These are phyloP conservation scores for Hypanus sabinus DNA, from an alignment of 2,113 vertebrate genomes.

Conservation along the genomic window DNA sequence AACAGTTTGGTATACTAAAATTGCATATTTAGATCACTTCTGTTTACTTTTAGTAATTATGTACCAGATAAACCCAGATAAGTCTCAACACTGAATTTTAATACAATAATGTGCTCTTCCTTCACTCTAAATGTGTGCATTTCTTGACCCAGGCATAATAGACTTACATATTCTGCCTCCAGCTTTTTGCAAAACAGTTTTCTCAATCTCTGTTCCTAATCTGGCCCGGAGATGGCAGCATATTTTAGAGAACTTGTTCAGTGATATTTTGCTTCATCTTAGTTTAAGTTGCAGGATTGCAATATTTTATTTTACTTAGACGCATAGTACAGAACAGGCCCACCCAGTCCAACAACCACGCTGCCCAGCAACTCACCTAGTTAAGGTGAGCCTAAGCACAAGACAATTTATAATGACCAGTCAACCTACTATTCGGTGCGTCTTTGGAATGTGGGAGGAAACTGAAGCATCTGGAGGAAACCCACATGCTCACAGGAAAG, in stretches of 20 bases:
- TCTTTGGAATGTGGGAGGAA: too few species aligned
- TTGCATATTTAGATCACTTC: background rate
- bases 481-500: too few species aligned
- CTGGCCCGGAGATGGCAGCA: constrained; percentile 22
- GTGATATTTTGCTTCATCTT: background rate
- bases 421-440: too few species aligned
- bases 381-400: too few species aligned
- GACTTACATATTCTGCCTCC: background rate
- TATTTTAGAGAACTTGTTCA: background rate
- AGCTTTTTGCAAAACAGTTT: too few species aligned
- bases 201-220: background rate
- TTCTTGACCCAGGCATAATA: background rate
- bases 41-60: background rate
- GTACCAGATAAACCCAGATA: background rate
- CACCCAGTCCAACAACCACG: too few species aligned
- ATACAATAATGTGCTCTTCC: background rate
- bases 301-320: background rate
- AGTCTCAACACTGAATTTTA: background rate
- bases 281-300: background rate
- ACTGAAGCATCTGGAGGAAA: too few species aligned
- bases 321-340: too few species aligned
- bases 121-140: background rate
- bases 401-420: too few species aligned
- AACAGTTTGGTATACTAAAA: background rate
- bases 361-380: too few species aligned